Evolutionary conservation across 1,140 invertebrate species (phyloP), one percentile per base, ranked within the genome.

Genomic region (Wiebesia pumilae): DNA sequence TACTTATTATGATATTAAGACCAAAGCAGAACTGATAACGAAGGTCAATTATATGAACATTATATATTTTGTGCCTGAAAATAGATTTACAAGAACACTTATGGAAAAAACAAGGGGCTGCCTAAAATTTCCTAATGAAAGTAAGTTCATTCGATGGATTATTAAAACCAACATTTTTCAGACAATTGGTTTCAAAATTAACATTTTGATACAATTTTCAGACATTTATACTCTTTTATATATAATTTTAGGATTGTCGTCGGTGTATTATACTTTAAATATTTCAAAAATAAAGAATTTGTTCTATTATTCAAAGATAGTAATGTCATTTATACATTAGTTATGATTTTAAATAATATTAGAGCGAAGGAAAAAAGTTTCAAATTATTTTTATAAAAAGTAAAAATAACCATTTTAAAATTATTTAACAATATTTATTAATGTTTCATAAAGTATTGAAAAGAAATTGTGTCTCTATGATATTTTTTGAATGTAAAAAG

Each of bases 11-110:
- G 73, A 88, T 10, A 79, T 89, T 12, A 4, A 88, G 40, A 84
- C 75, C 1, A 90, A 91, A 89, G 21, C 87, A 3, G 16, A 83
- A 14, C 43, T 33, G 3, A 35, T 91, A 35, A 87, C 88, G 38
- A 90, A 81, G 73, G 81, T 83, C 21, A 33, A 87, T 47, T 87
- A 77, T 12, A 69, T 81, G 14, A 87, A 78, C 24, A 65, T 40
- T 30, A 47, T 92, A 67, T 91, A 91, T 83, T 93, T 91, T 87
- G 75, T 90, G 71, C 93, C 93, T 30, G 89, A 89, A 10, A 89
- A 90, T 88, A 14, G 51, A 6, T 88, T 90, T 77, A 91, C 90
- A 10, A 30, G 81, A 21, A 88, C 84, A 9, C 79, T 92, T 9
- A 91, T 93, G 89, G 62, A 89, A 1, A 83, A 87, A 24, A 83